Base-by-base conservation (phyloP, 2,797 vertebrate species). In the Etheostoma perlongum region DNA sequence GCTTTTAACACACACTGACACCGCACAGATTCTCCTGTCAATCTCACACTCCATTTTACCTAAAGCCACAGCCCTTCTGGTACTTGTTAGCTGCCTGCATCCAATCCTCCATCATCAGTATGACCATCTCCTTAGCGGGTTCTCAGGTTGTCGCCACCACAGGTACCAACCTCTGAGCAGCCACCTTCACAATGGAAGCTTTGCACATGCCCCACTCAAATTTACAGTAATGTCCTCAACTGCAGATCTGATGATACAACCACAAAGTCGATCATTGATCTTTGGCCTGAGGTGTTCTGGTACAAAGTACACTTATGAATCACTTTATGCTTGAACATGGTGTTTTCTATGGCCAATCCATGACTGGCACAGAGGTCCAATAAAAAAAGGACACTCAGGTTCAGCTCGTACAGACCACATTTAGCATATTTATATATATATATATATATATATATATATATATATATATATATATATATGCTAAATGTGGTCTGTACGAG, bases 401-500 rank as follows among this genome's bases (percentile, higher is more conserved):
- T 70, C 5, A 47, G 42, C 44, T 44, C 5, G 3, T 7, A 15
- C 42, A 12, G 23, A 19, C 30, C 55, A 49, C 1, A 60, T 55
- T 75, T 60, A 55, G 54, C 62, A 44, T 67, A 53, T 49, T 48
- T 36, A 36, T 36, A 33, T 33, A 33, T 33, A 9, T 9, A 36
- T 2, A 9, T 36, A 9, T 9, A 36, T 33, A 33, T 36, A 36
- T 36, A 36, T 23, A 23, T 23, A 23, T 23, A 23, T 23, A 23
- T 23, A 23, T 23, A 33, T 33, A 36, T 33, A 33, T 36, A 36
- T 36, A 36, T n/a, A n/a, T n/a, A n/a, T n/a, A n/a, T n/a, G n/a
- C n/a, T n/a, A n/a, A n/a, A n/a, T n/a, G n/a, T n/a, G n/a, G n/a
- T n/a, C n/a, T n/a, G n/a, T n/a, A n/a, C n/a, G n/a, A n/a, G n/a